phyloP scores from a whole-genome alignment of 2,888 invertebrate species.

The Apoderus coryli region DNA sequence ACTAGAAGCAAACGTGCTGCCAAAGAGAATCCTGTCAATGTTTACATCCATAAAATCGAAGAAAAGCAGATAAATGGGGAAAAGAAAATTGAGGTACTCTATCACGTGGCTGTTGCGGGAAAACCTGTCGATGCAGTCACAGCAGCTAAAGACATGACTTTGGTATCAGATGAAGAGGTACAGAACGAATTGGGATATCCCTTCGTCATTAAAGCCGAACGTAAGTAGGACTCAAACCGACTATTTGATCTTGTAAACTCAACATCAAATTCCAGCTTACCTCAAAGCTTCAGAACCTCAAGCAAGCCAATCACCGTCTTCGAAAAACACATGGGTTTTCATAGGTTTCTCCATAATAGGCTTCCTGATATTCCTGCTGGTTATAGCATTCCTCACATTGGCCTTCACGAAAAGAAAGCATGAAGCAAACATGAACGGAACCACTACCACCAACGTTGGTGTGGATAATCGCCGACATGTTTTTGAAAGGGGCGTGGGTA shows the following conservation, averaged over 20 bases:
- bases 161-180: conserved; percentile 66
- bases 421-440: conserved; percentile 5
- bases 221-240: no score
- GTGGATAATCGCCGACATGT: conserved; percentile 27
- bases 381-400: conserved; percentile 38
- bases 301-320: conserved; percentile 37
- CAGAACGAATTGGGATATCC: conserved; percentile 58
- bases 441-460: no score
- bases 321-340: conserved; percentile 46
- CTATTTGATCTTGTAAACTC: no score
- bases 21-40: conserved; percentile 45
- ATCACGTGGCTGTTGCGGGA: conserved; percentile 67
- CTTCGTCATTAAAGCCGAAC: conserved; percentile 71
- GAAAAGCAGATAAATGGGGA: conserved; percentile 33
- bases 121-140: conserved; percentile 66
- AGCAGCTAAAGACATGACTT: conserved; percentile 69
- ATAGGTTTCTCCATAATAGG: conserved; percentile 47
- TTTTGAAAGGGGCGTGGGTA: conserved; percentile 26
- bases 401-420: conserved; percentile 37
- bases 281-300: conserved; percentile 48
- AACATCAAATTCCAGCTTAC: conserved; percentile 48
- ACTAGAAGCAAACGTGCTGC: conserved; percentile 22
- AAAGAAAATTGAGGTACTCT: conserved; percentile 48
- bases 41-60: conserved; percentile 53
- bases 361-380: conserved; percentile 41